Evolutionary conservation across 2,888 invertebrate species (phyloP).

Genomic region (Rhimphoctona megacephalus): DNA sequence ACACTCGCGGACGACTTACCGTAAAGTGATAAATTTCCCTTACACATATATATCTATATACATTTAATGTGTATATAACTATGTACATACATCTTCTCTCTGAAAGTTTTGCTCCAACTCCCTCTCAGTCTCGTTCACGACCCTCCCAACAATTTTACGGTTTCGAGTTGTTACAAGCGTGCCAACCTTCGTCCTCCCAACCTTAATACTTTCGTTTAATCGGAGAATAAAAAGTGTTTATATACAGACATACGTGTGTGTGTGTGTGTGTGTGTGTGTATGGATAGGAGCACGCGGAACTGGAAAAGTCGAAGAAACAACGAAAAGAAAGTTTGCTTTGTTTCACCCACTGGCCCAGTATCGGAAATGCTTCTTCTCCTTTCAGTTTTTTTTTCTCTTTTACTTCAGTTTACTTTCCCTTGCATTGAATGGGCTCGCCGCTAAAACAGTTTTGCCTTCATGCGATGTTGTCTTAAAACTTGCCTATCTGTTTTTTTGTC

Average conservation of each 20-base stretch:
- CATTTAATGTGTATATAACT: constrained; percentile 24
- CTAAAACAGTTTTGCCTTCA: neutral
- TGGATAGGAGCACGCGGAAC: constrained; percentile 34
- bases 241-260: constrained; percentile 8
- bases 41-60: constrained; percentile 44
- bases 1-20: constrained; percentile 69
- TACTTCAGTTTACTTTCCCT: constrained; percentile 3
- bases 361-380: constrained; percentile 49
- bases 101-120: constrained; percentile 63
- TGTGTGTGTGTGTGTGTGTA: neutral
- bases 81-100: constrained; percentile 48
- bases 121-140: constrained; percentile 62
- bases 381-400: constrained; percentile 11
- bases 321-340: constrained; percentile 65
- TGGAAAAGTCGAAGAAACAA: constrained; percentile 63
- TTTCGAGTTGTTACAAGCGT: constrained; percentile 68
- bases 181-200: constrained; percentile 50
- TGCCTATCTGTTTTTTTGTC: constrained; percentile 5
- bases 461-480: neutral
- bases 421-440: too few relatives aligned
- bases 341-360: constrained; percentile 69
- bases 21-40: constrained; percentile 73
- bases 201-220: constrained; percentile 66
- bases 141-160: constrained; percentile 69
- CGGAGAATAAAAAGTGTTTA: constrained; percentile 57